Conservation (phyloP, 2,797 vertebrate genomes). For the Necrosyrtes monachus region DNA sequence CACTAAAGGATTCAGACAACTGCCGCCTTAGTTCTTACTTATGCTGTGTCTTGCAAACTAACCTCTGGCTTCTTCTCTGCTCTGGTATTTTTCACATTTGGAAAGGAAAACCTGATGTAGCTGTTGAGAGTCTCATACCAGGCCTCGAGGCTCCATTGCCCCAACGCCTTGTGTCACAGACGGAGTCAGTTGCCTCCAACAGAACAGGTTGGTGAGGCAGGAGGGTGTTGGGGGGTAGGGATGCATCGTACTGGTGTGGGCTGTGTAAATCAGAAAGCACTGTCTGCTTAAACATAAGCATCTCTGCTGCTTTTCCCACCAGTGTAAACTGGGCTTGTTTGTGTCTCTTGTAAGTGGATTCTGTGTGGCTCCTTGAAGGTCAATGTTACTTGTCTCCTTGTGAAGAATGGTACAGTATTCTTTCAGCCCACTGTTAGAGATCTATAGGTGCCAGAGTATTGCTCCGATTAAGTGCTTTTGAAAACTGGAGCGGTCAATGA, state of each 20-base stretch:
- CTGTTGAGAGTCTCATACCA: slow-evolving; percentile 90
- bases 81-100: background rate
- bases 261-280: background rate
- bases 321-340: background rate
- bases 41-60: background rate
- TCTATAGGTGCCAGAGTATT: rapidly evolving
- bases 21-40: background rate
- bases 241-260: rapidly evolving
- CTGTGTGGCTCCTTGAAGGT: background rate
- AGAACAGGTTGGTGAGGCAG: slow-evolving; percentile 86
- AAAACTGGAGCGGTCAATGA: background rate
- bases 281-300: rapidly evolving
- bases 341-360: background rate
- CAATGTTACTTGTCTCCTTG: rapidly evolving
- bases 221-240: background rate
- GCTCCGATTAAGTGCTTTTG: background rate
- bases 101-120: slow-evolving; percentile 82
- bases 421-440: background rate
- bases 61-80: slow-evolving; percentile 44
- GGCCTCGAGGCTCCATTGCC: slow-evolving; percentile 88
- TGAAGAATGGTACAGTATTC: rapidly evolving
- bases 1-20: background rate
- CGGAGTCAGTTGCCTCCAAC: slow-evolving; percentile 80
- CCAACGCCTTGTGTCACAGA: slow-evolving; percentile 81
- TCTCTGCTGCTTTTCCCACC: background rate